These are phyloP conservation scores for Drosophila pandora DNA, from an alignment of 1,140 invertebrate species.

Conservation along the genomic window DNA sequence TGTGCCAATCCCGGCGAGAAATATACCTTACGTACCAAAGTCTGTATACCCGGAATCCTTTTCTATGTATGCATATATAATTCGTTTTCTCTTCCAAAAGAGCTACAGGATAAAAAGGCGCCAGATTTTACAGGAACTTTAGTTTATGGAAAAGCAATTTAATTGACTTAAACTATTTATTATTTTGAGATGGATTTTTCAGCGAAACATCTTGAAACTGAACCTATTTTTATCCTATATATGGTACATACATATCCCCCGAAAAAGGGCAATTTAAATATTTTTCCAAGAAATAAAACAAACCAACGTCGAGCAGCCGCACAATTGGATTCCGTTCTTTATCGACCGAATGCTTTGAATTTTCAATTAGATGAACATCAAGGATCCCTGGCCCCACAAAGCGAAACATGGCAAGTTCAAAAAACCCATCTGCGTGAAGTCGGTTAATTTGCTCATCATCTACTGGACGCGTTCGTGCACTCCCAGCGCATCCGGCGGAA, in stretches of 20 bases:
- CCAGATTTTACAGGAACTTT: neutral
- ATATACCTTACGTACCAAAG: neutral
- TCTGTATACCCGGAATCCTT: constrained; percentile 8
- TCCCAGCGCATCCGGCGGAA: constrained; percentile 67
- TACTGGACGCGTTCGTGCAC: constrained; percentile 54
- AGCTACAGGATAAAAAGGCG: too few species aligned
- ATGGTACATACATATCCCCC: neutral
- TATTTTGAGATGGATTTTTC: too few species aligned
- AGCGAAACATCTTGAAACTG: neutral
- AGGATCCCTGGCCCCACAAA: constrained; percentile 2
- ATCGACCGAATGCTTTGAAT: constrained; percentile 28
- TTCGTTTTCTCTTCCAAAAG: neutral
- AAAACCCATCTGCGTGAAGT: constrained; percentile 60
- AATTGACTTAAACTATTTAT: too few species aligned
- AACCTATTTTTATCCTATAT: neutral
- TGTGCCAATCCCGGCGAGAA: constrained; percentile 4
- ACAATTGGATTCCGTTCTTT: constrained; percentile 17
- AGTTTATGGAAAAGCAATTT: neutral
- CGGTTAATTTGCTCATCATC: constrained; percentile 71
- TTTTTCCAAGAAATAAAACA: constrained; percentile 3
- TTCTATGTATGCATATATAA: constrained; percentile 3
- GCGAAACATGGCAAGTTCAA: constrained; percentile 34
- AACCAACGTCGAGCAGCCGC: neutral
- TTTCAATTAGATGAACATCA: constrained; percentile 49
- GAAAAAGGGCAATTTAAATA: neutral